These are phyloP conservation scores for Myotis brandtii DNA, from an alignment of 2,113 vertebrate species.

Conservation along the genomic window DNA sequence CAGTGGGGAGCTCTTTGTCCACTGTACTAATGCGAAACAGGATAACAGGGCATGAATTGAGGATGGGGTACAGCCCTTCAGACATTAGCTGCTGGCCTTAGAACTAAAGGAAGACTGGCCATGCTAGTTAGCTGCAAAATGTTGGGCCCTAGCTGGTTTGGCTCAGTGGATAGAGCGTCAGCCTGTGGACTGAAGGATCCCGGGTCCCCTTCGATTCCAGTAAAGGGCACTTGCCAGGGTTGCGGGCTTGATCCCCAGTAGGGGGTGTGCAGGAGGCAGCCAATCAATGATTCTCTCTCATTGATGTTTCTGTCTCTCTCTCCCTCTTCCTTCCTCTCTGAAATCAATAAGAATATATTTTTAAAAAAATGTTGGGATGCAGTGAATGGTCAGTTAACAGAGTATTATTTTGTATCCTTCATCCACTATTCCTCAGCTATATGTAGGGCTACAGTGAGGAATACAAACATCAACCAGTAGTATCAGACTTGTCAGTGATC, in stretches of 20 bases:
- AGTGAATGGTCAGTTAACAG: neutral
- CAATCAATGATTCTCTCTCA: too few relatives aligned
- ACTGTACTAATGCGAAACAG: neutral
- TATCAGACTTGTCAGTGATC: conserved; percentile 64
- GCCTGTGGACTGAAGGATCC: too few relatives aligned
- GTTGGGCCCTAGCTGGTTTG: neutral
- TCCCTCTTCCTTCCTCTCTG: too few relatives aligned
- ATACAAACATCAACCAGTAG: neutral
- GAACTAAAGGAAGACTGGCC: neutral
- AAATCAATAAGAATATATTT: too few relatives aligned
- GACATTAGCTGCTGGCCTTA: neutral
- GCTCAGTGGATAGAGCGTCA: too few relatives aligned
- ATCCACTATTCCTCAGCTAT: neutral
- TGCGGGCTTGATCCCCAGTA: too few relatives aligned
- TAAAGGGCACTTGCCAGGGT: too few relatives aligned
- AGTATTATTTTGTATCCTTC: neutral
- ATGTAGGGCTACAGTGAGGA: neutral
- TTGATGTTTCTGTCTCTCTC: too few relatives aligned
- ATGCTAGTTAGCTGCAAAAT: neutral
- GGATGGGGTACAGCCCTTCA: neutral
- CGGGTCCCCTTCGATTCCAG: too few relatives aligned
- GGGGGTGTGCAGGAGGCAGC: too few relatives aligned
- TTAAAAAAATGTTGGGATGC: neutral
- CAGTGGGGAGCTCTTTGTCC: neutral
- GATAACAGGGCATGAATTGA: neutral